A percentile compares a stretch with the other conserved stretches of the same genome.
phyloP scores from a whole-genome alignment of 2,113 vertebrate species.

The Acanthisitta chloris region DNA sequence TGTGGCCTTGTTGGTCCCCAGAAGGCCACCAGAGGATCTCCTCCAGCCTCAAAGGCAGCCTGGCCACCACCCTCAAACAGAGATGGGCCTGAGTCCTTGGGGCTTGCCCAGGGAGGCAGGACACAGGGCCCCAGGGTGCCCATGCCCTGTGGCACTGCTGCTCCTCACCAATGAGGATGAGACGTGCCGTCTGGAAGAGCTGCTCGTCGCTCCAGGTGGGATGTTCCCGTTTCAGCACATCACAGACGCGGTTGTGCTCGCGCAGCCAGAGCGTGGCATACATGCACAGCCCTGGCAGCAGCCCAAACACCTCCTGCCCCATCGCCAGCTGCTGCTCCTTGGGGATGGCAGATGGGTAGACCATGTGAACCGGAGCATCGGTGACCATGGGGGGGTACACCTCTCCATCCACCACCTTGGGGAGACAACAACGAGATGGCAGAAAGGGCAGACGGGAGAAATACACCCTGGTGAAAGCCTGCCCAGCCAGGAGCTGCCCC shows the following conservation, averaged over 20 bases:
- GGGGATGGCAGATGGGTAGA: slow-evolving; percentile 74
- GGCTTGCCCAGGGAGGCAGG: not conserved
- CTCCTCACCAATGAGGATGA: slow-evolving; percentile 90
- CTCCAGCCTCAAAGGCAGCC: not conserved
- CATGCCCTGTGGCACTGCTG: rapidly evolving
- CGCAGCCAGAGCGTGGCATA: slow-evolving; percentile 91
- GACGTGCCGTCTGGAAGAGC: slow-evolving; percentile 92
- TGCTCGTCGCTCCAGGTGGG: slow-evolving; percentile 92
- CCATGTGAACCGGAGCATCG: slow-evolving; percentile 82
- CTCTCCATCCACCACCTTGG: slow-evolving; percentile 85
- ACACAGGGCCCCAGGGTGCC: rapidly evolving
- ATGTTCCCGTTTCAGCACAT: slow-evolving; percentile 87
- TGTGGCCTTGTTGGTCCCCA: not conserved
- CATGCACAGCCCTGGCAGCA: slow-evolving; percentile 87
- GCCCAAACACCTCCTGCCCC: slow-evolving; percentile 90
- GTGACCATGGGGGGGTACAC: slow-evolving; percentile 82
- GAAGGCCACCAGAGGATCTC: not conserved
- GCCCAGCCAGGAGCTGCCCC: not conserved
- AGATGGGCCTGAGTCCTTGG: not conserved
- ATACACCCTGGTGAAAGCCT: not conserved
- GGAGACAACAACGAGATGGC: not conserved
- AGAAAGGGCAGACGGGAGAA: not conserved
- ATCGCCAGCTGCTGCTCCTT: slow-evolving; percentile 75
- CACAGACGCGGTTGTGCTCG: slow-evolving; percentile 92
- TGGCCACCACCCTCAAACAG: not conserved